Base-by-base conservation (phyloP, 2,797 vertebrate genomes). In the Anguilla marmorata region DNA sequence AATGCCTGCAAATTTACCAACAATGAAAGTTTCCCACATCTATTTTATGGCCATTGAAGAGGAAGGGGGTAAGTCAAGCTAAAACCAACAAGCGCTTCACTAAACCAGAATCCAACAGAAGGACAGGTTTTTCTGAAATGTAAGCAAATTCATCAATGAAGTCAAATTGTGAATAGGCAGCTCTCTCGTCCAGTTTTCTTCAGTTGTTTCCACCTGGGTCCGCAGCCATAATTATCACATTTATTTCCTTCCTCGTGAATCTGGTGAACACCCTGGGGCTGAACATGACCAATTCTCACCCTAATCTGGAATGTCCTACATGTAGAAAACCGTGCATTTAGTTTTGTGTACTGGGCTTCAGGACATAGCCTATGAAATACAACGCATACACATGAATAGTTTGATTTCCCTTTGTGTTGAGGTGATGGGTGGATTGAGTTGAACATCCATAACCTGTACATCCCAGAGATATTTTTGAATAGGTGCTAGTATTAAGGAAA, bases 131-230 rank as follows among this genome's bases (percentile, higher is more conserved):
- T 85, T 45, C 27, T 24, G 0, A 48, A 33, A 74, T 41, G 50
- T 37, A 6, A 24, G 33, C 19, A 69, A n/a, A 37, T 37, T 74
- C 30, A 41, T 41, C 37, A 41, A 1, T 41, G 2, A 41, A 41
- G 37, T 41, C 37, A 41, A 41, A 33, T 74, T 74, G 30, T 80
- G 37, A 41, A 54, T 60, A 76, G 7, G 37, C 86, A 27, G 87
- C 82, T 41, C 52, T 30, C 16, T 33, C 41, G 7, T 24, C 3
- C n/a, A 21, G 50, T 24, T 63, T 54, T 4, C 19, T 2, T 54
- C 9, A 54, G 16, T 58, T 27, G n/a, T 63, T 11, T 76, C 45
- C 56, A 30, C 7, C 30, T 90, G 41, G 58, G 54, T 87, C 87
- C 21, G 72, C 66, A 37, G 11, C 56, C 12, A n/a, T 54, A 74